Base-by-base conservation (phyloP, 2,888 invertebrate species). In the Strigamia transsilvanica region DNA sequence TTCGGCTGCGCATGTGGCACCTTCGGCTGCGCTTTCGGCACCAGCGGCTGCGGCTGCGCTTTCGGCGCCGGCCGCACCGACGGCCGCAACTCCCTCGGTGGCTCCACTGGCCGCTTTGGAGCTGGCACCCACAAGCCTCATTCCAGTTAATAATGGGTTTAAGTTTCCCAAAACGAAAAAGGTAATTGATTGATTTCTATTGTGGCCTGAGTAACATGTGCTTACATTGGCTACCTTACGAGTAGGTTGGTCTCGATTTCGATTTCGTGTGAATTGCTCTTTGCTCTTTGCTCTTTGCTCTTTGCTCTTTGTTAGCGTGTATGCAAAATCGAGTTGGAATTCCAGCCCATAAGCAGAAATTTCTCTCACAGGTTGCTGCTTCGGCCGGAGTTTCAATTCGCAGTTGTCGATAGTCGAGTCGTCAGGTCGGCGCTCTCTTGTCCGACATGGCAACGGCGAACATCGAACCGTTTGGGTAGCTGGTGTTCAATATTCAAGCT, bases 81-180 rank as follows among this genome's bases (percentile, higher is more conserved):
- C 81, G 3, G 34, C 61, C 7, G 21, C 61, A 10, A 46, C 42
- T n/a, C 21, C 82, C 7, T 56, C 32, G 7, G 56, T 46, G 56
- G n/a, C 56, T 18, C 38, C 34, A 23, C 21, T 77, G 32, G 41
- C 79, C n/a, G 2, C 41, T 34, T 78, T 21, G 34, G 34, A 38
- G 12, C 4, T 34, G 46, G 6, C 51, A 23, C 32, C 73, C 21
- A 15, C 81, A 12, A 73, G 13, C 13, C 27, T 42, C 78, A 79
- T 41, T 42, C 34, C 23, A 66, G 23, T 41, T 66, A 80, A 82
- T 23, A 23, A 61, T 0, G 94, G 93, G 80, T 96, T 96, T 86
- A 96, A 96, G 88, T 93, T 95, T 86, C 96, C 96, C 0, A 97
- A 97, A 89, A 96, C 97, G 0, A 97, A 97, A 88, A 97, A 96